Evolutionary conservation across 2,797 vertebrate genomes (phyloP).

Genomic region (Orientallactaga sibirica): DNA sequence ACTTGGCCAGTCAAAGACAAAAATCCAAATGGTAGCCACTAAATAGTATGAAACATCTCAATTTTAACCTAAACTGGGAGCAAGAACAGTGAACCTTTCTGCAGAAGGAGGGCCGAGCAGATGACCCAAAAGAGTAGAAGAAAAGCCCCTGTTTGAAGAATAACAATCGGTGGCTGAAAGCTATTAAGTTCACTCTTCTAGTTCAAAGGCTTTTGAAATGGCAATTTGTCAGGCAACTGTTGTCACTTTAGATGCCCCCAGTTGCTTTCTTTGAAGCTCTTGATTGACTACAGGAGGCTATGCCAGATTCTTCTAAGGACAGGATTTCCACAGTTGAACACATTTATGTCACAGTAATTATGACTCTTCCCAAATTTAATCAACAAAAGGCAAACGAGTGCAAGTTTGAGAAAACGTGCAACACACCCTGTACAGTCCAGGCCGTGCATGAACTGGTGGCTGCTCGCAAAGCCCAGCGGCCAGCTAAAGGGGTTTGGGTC

Average conservation of each 20-base stretch:
- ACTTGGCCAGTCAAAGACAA: slow-evolving; percentile 18
- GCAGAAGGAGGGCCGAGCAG: slow-evolving; percentile 51
- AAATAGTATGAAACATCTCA: slow-evolving; percentile 58
- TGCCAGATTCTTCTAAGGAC: slow-evolving; percentile 80
- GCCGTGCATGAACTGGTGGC: neutral
- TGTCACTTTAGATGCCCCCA: slow-evolving; percentile 82
- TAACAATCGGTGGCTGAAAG: slow-evolving; percentile 83
- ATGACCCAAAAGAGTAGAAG: slow-evolving; percentile 73
- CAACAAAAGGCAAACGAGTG: slow-evolving; percentile 76
- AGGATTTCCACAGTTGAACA: slow-evolving; percentile 83
- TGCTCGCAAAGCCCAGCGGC: neutral
- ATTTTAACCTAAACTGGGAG: slow-evolving; percentile 27
- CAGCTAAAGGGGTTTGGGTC: neutral
- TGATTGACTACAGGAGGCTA: slow-evolving; percentile 84
- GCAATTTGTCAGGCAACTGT: slow-evolving; percentile 86
- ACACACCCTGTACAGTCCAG: neutral
- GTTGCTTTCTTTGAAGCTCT: slow-evolving; percentile 83
- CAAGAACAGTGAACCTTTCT: slow-evolving; percentile 15
- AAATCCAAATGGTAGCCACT: slow-evolving; percentile 37
- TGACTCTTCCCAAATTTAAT: slow-evolving; percentile 80
- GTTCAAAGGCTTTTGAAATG: slow-evolving; percentile 84
- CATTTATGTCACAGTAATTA: slow-evolving; percentile 83
- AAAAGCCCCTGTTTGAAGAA: slow-evolving; percentile 69
- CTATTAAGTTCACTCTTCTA: slow-evolving; percentile 84
- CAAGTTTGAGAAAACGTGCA: slow-evolving; percentile 47